Percentiles rank a stretch among this genome's conserved stretches.
Evolutionary conservation across 2,888 invertebrate genomes (phyloP).

Genomic region (Oxycera nigricornis): DNA sequence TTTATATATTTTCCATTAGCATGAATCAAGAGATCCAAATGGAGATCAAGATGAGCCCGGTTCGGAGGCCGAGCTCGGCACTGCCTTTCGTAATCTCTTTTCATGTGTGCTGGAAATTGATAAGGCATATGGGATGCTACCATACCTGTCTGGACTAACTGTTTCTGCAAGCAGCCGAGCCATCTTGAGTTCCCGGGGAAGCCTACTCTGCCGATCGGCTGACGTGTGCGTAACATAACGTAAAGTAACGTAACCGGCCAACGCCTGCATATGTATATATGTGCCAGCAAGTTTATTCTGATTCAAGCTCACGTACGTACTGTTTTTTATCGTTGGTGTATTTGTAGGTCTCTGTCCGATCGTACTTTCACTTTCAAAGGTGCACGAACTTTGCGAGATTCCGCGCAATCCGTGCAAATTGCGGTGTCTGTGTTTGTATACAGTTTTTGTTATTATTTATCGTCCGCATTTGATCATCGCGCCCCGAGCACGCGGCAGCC

Average conservation of each 20-base stretch:
- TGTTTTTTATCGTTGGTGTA: conserved; percentile 50
- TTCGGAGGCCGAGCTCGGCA: not conserved
- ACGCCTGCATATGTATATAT: conserved; percentile 24
- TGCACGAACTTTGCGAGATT: conserved; percentile 58
- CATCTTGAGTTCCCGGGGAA: conserved; percentile 25
- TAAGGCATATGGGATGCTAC: conserved; percentile 26
- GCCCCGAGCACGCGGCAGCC: conserved; percentile 31
- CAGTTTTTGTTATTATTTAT: conserved; percentile 47
- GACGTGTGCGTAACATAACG: conserved; percentile 1
- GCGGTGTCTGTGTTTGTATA: conserved; percentile 43
- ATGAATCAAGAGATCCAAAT: not conserved
- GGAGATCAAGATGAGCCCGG: not conserved
- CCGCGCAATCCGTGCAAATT: conserved; percentile 29
- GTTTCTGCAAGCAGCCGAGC: conserved; percentile 25
- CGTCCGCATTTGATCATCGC: conserved; percentile 37
- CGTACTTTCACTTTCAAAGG: conserved; percentile 63
- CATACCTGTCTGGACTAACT: conserved; percentile 37
- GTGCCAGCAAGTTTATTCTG: conserved; percentile 41
- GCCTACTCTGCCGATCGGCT: not conserved
- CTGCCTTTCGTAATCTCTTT: conserved; percentile 12
- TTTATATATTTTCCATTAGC: not conserved
- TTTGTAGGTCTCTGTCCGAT: conserved; percentile 63
- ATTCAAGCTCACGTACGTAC: conserved; percentile 24
- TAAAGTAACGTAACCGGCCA: conserved; percentile 23
- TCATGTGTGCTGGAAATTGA: not conserved